Percentiles rank a stretch among this genome's conserved stretches.
These are phyloP conservation scores for Bombus huntii DNA, from an alignment of 1,140 invertebrate genomes.

Conservation along the genomic window DNA sequence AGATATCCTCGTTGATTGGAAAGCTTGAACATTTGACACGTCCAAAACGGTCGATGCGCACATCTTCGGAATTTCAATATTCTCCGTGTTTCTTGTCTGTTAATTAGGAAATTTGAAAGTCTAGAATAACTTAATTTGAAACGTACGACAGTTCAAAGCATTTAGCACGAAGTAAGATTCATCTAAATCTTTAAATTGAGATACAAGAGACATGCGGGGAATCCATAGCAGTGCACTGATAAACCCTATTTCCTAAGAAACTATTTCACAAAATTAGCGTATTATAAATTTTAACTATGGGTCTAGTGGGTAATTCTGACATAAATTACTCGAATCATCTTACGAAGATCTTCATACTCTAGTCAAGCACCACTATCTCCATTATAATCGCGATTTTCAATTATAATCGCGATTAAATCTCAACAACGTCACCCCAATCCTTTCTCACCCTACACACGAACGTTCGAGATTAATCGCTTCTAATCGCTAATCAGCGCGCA, in stretches of 20 bases:
- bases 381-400: not conserved
- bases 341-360: not conserved
- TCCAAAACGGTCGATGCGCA: too few species aligned
- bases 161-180: too few species aligned
- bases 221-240: too few species aligned
- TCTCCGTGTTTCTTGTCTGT: too few species aligned
- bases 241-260: too few species aligned
- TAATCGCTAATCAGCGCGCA: conserved; percentile 19
- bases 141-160: not conserved
- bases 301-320: not conserved
- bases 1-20: not conserved
- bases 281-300: not conserved
- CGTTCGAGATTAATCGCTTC: not conserved
- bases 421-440: not conserved
- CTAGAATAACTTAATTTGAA: not conserved
- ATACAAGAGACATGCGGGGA: too few species aligned
- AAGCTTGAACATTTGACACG: too few species aligned
- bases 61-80: too few species aligned
- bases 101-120: not conserved
- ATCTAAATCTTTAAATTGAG: too few species aligned
- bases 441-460: not conserved
- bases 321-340: not conserved
- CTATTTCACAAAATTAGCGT: not conserved
- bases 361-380: not conserved
- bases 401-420: not conserved